Evolutionary conservation across 2,888 invertebrate species (phyloP), one percentile per base, ranked within the genome.

Genomic region (Dione juno): DNA sequence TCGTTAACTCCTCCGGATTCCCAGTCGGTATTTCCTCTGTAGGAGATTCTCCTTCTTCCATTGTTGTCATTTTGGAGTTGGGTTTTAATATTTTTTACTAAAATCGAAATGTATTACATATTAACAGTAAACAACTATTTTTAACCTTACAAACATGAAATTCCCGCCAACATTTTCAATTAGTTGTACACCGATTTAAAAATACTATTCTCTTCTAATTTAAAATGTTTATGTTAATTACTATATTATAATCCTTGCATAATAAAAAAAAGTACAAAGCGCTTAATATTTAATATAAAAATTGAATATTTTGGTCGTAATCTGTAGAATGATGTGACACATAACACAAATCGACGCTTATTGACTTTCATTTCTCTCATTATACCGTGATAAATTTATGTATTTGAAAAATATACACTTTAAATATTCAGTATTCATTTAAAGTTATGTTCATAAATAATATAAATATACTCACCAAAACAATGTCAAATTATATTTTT

Each of bases 1-100:
- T 95, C 37, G 95, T 92, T 63, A 95, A 90, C 80, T 95, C 95
- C 35, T 95, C 94, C 58, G 95, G 95, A 81, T 95, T 91, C 73
- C 92, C 93, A 65, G 84, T 79, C 41, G 88, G 85, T 19, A 90
- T 82, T 67, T 92, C 92, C 70, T 88, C 90, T 41, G 78, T 69
- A 13, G 85, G 78, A 53, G 85, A 77, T 65, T 90, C 91, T 54
- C 88, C 84, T 81, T 90, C 93, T 76, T 91, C 93, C 67, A 88
- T 77, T 50, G 91, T 85, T 75, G 88, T 87, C 93, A 93, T 93
- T 75, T 59, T 83, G 5, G 19, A 7, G 8, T 21, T 43, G 14
- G 61, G 37, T 61, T 52, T 21, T 63, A 37, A 16, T 45, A 63
- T 63, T 48, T 48, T 37, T n/a, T 35, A 63, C 45, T 48, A 63